A percentile compares a stretch with the other conserved stretches of the same genome.
phyloP scores from a whole-genome alignment of 2,888 invertebrate genomes.

The Ferdinandea cuprea region DNA sequence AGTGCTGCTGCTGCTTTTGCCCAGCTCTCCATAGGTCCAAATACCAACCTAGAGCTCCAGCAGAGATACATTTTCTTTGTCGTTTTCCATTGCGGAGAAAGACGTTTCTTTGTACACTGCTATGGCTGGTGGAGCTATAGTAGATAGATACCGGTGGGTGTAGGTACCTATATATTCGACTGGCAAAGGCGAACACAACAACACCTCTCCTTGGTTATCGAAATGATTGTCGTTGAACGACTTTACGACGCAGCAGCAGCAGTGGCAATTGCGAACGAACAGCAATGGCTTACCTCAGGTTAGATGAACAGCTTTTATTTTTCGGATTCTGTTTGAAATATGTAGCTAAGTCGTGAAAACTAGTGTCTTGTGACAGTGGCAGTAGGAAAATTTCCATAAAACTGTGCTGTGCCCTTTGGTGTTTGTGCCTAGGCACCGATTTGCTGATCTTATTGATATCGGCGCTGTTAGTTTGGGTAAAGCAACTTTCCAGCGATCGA shows the following conservation, averaged over 20 bases:
- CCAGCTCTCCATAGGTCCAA: neutral
- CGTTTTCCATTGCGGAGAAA: constrained; percentile 27
- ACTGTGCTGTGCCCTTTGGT: constrained; percentile 64
- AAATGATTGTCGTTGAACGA: constrained; percentile 49
- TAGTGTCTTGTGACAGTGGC: constrained; percentile 55
- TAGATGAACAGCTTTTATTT: constrained; percentile 37
- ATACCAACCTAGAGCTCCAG: neutral
- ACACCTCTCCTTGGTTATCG: constrained; percentile 43
- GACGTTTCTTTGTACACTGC: constrained; percentile 25
- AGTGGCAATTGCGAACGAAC: neutral
- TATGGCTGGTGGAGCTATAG: neutral
- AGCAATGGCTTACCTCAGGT: constrained; percentile 14
- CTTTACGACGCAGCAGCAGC: constrained; percentile 34
- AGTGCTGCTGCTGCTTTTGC: neutral
- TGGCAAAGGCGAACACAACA: constrained; percentile 28
- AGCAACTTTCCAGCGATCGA: constrained; percentile 52
- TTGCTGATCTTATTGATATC: constrained; percentile 52
- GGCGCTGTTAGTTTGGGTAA: neutral
- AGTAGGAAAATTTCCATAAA: constrained; percentile 65
- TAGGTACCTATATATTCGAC: too few species aligned
- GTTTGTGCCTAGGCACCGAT: constrained; percentile 45
- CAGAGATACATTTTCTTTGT: constrained; percentile 54
- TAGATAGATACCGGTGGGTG: neutral
- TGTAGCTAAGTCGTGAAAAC: neutral
- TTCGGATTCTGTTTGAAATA: constrained; percentile 17